Conservation (phyloP, 2,888 invertebrate genomes). For the Patella ulyssiponensis region DNA sequence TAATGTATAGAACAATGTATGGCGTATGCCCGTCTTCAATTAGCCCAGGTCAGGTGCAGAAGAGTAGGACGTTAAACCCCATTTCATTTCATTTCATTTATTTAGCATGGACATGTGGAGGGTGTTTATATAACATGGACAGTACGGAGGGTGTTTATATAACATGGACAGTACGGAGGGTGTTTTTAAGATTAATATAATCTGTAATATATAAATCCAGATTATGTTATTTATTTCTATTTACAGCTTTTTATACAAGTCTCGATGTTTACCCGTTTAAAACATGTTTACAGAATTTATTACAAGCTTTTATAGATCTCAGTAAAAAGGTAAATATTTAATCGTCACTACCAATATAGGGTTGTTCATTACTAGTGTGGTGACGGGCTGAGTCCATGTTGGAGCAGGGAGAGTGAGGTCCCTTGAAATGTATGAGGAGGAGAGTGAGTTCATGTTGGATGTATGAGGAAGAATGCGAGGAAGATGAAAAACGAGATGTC, state of each 20-base stretch:
- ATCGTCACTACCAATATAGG: too few species aligned
- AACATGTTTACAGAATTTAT: constrained; percentile 47
- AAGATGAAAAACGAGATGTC: background rate
- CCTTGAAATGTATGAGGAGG: background rate
- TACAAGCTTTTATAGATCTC: constrained; percentile 51
- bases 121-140: too few species aligned
- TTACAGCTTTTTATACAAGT: constrained; percentile 55
- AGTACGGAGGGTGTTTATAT: too few species aligned
- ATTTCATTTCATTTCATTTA: too few species aligned
- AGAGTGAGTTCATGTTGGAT: background rate
- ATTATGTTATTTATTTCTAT: background rate
- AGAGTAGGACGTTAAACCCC: too few species aligned
- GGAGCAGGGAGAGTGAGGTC: too few species aligned
- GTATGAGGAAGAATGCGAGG: background rate
- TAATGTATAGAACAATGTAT: too few species aligned
- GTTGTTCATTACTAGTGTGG: background rate
- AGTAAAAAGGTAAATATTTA: constrained; percentile 48
- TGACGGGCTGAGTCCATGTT: background rate
- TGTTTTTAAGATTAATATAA: background rate
- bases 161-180: background rate
- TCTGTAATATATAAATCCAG: background rate
- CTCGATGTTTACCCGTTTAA: constrained; percentile 60
- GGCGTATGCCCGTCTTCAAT: too few species aligned
- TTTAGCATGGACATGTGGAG: too few species aligned
- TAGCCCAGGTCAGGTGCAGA: too few species aligned